Base-by-base conservation (phyloP, 2,797 vertebrate species). In the Sebastiscus tertius region DNA sequence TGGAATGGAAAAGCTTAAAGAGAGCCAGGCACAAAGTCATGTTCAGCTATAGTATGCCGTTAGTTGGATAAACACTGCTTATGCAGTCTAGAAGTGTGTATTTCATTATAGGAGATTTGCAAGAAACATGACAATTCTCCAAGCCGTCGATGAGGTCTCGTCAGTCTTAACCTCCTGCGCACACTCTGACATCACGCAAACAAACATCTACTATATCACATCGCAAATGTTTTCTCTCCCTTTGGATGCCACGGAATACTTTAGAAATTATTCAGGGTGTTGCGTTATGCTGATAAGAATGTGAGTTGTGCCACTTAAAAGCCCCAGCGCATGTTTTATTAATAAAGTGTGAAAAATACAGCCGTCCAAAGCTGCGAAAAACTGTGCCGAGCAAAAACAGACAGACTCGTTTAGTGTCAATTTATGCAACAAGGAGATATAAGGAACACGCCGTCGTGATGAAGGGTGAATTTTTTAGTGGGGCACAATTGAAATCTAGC, bases 271-370 rank as follows among this genome's bases (percentile, higher is more conserved):
- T 86, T 81, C 59, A 74, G 79, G 33, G 42, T 82, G 66, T 83
- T 82, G 74, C 31, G 24, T 82, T 84, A 72, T 71, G 62, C 75
- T 60, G 62, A 88, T 85, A 81, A 82, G 52, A 82, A 87, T 77
- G 77, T 82, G 81, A 86, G 69, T 59, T 83, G 80, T 77, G 75
- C 79, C 75, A 73, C 77, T 79, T 89, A 66, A 82, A 84, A 82
- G 39, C 59, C 79, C 77, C 66, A 74, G 6, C 3, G 3, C 63
- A 72, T 84, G 72, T 85, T 88, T 86, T 82, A 83, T 89, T 80
- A 70, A 89, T 87, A 72, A 58, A 72, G 52, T 65, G 62, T 77
- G 75, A 33, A 42, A 87, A 79, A 78, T 52, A 58, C 58, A 64
- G 65, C 36, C 2, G 5, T 74, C 77, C 67, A 78, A 83, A 80